Evolutionary conservation across 1,140 invertebrate species (phyloP), one percentile per base, ranked within the genome.

Genomic region (Brachionus rotundiformis): DNA sequence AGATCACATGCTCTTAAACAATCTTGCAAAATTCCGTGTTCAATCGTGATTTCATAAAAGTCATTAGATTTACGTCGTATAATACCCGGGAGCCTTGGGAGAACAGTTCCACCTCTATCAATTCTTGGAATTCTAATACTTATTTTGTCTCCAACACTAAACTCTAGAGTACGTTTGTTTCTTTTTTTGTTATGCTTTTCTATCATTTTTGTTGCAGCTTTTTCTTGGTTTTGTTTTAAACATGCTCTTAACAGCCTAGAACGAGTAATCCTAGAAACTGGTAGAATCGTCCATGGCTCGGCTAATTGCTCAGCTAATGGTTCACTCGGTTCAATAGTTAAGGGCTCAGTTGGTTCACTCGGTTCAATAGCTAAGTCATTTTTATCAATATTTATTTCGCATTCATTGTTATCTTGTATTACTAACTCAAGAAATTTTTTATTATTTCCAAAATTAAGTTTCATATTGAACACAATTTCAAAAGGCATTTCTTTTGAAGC

Each of bases 1-100:
- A 59, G 49, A 59, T 59, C 49, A 59, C 49, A 59, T 59, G 7
- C 49, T 59, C 49, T 59, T 59, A 59, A 25, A 25, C 49, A 59
- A 59, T 59, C 49, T 59, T 59, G 49, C 23, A 59, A 59, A 59
- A 59, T 59, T 59, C 49, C 49, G 23, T 59, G 49, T 59, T 59
- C 49, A 59, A 16, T 59, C 49, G 49, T 59, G 23, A 59, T 59
- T 25, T 59, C 49, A 59, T 59, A 59, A 25, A 59, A 59, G 23
- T 59, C 49, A 25, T 59, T 59, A 59, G 49, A 23, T 59, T 59
- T 59, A 59, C 49, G 49, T 23, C 49, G 49, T 59, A 59, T 23
- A 23, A 59, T 59, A 59, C 49, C 16, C 49, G 49, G 49, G n/a
- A 59, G 19, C 16, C 49, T 59, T 23, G 49, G 49, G 16, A 59